Evolutionary conservation across 2,113 vertebrate genomes (phyloP).

Genomic region (Nyctibius bracteatus): DNA sequence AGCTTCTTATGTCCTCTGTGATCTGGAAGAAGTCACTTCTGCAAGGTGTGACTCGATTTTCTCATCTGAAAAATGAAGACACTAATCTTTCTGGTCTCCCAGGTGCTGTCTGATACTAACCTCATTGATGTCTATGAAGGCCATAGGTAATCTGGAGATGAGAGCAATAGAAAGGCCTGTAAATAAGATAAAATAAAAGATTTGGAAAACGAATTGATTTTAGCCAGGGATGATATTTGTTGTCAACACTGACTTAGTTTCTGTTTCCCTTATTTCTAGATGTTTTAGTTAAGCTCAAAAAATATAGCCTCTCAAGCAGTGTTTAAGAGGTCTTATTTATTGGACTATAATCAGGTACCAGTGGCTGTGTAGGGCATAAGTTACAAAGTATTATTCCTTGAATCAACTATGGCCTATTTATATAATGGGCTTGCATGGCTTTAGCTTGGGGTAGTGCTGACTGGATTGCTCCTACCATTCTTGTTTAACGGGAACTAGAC

Average conservation of each 20-base stretch:
- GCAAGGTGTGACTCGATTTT: not conserved
- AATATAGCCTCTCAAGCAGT: not conserved
- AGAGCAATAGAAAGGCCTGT: not conserved
- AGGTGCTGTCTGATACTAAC: not conserved
- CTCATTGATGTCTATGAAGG: not conserved
- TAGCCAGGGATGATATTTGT: not conserved
- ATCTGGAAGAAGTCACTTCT: not conserved
- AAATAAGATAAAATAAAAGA: slow-evolving; percentile 19
- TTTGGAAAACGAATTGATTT: not conserved
- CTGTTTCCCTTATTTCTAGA: slow-evolving; percentile 2
- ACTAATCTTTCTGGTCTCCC: not conserved
- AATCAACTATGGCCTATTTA: not conserved
- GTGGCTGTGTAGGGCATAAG: not conserved
- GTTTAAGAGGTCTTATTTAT: not conserved
- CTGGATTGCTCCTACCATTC: not conserved
- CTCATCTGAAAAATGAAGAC: not conserved
- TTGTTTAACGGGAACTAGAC: not conserved
- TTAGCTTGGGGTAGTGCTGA: not conserved
- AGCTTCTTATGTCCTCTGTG: not conserved
- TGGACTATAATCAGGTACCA: not conserved
- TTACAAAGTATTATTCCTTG: not conserved
- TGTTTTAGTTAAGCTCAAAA: slow-evolving; percentile 1
- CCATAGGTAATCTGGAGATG: not conserved
- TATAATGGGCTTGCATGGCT: not conserved
- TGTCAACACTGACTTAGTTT: slow-evolving; percentile 17